A percentile compares a stretch with the other conserved stretches of the same genome.
Evolutionary conservation across 1,140 invertebrate species (phyloP).

Genomic region (Drosophila novamexicana): DNA sequence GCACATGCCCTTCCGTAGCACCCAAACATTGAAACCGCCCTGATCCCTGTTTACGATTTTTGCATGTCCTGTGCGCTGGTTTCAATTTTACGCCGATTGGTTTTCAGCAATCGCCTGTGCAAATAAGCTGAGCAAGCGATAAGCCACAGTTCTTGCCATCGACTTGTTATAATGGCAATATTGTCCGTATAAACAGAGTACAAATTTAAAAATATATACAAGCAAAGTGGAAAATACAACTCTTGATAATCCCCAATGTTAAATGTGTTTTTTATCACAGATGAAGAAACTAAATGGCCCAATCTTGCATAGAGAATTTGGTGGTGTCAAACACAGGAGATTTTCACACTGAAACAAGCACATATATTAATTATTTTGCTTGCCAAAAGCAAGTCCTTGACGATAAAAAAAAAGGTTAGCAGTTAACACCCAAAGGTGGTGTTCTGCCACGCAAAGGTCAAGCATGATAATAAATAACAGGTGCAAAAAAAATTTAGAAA

Average conservation of each 20-base stretch:
- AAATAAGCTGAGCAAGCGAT: conserved; percentile 80
- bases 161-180: conserved; percentile 29
- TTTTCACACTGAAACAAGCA: background rate
- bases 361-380: too few species aligned
- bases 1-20: conserved; percentile 49
- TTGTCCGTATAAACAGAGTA: conserved; percentile 37
- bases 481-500: too few species aligned
- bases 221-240: conserved; percentile 77
- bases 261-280: conserved; percentile 37
- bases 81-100: conserved; percentile 84
- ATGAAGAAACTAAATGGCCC: conserved; percentile 6
- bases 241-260: conserved; percentile 49
- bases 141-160: conserved; percentile 61
- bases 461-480: too few species aligned
- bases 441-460: too few species aligned
- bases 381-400: too few species aligned
- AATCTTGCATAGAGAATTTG: background rate
- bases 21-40: conserved; percentile 11
- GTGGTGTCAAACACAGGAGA: background rate
- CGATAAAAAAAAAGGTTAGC: too few species aligned
- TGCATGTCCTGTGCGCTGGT: conserved; percentile 61
- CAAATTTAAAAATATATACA: conserved; percentile 84
- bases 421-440: too few species aligned
- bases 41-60: conserved; percentile 56
- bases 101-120: conserved; percentile 84